These are phyloP conservation scores for Bilobella aurantiaca DNA, from an alignment of 1,140 invertebrate genomes.

Conservation along the genomic window DNA sequence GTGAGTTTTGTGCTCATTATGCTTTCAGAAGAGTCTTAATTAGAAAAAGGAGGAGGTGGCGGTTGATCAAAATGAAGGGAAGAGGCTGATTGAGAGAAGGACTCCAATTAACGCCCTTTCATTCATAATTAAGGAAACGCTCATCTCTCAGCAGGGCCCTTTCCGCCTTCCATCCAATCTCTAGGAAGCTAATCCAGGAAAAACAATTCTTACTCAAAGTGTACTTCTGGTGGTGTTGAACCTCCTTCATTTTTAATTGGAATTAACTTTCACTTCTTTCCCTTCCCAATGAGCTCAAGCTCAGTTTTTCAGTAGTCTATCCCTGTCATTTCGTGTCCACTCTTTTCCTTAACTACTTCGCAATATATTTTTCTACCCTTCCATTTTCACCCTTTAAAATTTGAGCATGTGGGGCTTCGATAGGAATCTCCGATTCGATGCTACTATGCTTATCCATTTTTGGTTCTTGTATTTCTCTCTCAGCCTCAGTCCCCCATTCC, in stretches of 20 bases:
- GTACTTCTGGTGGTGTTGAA: background rate
- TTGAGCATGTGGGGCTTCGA: background rate
- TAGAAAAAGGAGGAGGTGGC: constrained; percentile 1
- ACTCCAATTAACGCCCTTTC: background rate
- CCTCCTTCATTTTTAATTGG: constrained; percentile 1
- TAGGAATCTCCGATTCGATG: background rate
- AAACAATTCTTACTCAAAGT: background rate
- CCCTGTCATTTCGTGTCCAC: background rate
- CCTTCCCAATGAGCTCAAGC: background rate
- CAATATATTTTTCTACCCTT: background rate
- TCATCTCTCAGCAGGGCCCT: background rate
- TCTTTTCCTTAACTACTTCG: background rate
- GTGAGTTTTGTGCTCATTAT: background rate
- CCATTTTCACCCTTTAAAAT: background rate
- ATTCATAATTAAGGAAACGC: background rate
- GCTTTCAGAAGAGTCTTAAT: background rate
- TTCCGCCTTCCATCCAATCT: background rate
- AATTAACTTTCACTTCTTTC: background rate
- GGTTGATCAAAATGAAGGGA: constrained; percentile 2
- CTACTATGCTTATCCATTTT: no score
- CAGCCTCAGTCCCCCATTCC: no score
- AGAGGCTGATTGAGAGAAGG: background rate
- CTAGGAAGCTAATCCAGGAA: background rate
- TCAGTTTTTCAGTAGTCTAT: background rate
- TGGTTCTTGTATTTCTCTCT: no score